Percentiles rank a stretch among this genome's conserved stretches.
These are phyloP conservation scores for Piscicola geometra DNA, from an alignment of 2,888 invertebrate species.

Conservation along the genomic window DNA sequence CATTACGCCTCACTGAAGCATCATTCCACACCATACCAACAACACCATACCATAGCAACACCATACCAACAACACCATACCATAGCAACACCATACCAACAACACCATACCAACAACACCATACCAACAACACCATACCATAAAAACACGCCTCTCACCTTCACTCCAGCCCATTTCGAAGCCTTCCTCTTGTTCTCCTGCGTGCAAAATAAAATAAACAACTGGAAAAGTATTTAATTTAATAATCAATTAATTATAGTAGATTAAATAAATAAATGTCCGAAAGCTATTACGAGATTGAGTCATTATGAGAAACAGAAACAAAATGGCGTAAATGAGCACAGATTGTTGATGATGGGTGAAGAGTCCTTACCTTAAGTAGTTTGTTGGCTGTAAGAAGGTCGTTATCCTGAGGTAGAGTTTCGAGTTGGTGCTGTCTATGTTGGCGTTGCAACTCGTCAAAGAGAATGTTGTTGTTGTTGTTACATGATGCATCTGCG, in stretches of 20 bases:
- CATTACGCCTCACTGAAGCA: no score
- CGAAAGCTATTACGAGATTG: neutral
- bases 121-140: neutral
- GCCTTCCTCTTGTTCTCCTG: slow-evolving; percentile 71
- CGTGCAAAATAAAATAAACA: no score
- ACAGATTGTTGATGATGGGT: no score
- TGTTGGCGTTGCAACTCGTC: neutral
- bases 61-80: no score
- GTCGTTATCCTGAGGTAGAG: neutral
- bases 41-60: no score
- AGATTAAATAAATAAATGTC: no score
- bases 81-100: no score
- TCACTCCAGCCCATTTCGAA: slow-evolving; percentile 65
- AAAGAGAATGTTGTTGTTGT: slow-evolving; percentile 8
- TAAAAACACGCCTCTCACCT: slow-evolving; percentile 43
- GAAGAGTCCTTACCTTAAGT: neutral
- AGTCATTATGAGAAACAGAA: neutral
- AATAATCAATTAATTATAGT: no score
- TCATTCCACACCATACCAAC: no score
- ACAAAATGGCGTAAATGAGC: no score
- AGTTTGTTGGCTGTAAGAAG: neutral
- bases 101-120: no score
- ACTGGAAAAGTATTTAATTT: no score
- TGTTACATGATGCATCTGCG: neutral
- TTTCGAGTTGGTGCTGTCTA: neutral